Evolutionary conservation across 2,113 vertebrate species (phyloP).

Genomic region (Macquaria ambigua): DNA sequence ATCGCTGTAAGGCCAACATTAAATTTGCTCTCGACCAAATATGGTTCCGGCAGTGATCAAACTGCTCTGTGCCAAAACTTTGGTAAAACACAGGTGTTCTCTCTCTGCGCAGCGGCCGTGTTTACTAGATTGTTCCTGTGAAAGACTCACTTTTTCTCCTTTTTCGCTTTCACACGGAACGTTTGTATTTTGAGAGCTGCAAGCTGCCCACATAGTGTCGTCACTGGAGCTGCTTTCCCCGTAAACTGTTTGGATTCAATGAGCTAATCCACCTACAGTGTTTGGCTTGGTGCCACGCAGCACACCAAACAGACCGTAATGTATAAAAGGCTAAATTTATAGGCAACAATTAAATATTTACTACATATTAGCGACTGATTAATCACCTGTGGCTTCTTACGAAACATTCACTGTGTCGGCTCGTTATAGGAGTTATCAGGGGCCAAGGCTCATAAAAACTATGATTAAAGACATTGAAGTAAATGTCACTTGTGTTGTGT

Average conservation of each 20-base stretch:
- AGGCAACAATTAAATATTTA: conserved; percentile 80
- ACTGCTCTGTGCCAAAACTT: conserved; percentile 53
- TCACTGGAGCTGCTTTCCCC: conserved; percentile 81
- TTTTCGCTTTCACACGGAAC: conserved; percentile 65
- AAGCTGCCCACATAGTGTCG: conserved; percentile 83
- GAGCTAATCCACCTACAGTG: conserved; percentile 84
- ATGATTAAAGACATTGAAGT: background rate
- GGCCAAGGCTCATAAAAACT: conserved; percentile 25
- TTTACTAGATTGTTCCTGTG: conserved; percentile 78
- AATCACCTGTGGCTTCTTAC: conserved; percentile 61
- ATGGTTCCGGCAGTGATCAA: conserved; percentile 54
- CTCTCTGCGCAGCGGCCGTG: conserved; percentile 66
- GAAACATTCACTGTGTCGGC: conserved; percentile 36
- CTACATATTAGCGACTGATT: conserved; percentile 61
- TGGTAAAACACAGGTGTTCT: conserved; percentile 83
- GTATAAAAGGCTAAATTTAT: conserved; percentile 49
- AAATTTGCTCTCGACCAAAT: conserved; percentile 68
- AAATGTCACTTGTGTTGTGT: conserved; percentile 5
- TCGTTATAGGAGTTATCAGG: conserved; percentile 27
- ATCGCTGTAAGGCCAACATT: conserved; percentile 24
- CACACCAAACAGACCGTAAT: conserved; percentile 67
- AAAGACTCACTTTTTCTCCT: conserved; percentile 73
- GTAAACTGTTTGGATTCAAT: conserved; percentile 87
- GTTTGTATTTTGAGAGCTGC: conserved; percentile 81
- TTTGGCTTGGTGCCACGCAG: conserved; percentile 65